Percentiles rank a stretch among this genome's conserved stretches.
Conservation (phyloP, 2,113 vertebrate species). For the Rhizomys pruinosus region DNA sequence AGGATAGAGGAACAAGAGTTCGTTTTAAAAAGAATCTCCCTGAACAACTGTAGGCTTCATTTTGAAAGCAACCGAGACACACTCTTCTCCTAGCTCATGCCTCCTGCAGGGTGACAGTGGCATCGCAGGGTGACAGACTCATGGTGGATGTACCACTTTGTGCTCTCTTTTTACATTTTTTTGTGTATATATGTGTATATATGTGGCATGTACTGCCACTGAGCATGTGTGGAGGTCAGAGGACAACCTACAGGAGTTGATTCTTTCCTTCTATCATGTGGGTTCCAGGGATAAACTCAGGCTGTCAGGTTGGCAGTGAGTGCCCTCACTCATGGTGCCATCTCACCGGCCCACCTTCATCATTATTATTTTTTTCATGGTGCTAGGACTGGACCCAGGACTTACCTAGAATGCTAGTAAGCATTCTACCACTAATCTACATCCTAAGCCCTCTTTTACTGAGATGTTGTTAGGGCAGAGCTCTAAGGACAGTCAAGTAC, state of each 20-base stretch:
- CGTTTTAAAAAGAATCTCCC: background rate
- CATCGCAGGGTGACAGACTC: background rate
- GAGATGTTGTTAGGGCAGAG: accelerated
- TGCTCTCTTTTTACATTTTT: background rate
- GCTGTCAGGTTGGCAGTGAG: background rate
- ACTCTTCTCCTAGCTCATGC: accelerated
- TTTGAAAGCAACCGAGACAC: background rate
- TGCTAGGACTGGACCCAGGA: background rate
- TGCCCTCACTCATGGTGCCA: background rate
- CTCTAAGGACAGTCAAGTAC: too few species aligned
- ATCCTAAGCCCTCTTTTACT: background rate
- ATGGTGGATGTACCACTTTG: background rate
- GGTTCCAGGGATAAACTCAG: background rate
- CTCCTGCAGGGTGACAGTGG: accelerated
- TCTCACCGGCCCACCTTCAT: background rate
- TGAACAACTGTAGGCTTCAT: background rate
- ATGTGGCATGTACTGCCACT: background rate
- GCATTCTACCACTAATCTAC: background rate
- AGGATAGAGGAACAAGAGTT: accelerated
- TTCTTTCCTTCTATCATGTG: background rate
- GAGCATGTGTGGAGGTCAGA: background rate
- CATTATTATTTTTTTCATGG: background rate
- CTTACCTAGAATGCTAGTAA: background rate
- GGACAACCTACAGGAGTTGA: too few species aligned
- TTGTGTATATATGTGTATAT: background rate